Evolutionary conservation across 2,888 invertebrate genomes (phyloP).

Genomic region (Pristionchus arcanus): DNA sequence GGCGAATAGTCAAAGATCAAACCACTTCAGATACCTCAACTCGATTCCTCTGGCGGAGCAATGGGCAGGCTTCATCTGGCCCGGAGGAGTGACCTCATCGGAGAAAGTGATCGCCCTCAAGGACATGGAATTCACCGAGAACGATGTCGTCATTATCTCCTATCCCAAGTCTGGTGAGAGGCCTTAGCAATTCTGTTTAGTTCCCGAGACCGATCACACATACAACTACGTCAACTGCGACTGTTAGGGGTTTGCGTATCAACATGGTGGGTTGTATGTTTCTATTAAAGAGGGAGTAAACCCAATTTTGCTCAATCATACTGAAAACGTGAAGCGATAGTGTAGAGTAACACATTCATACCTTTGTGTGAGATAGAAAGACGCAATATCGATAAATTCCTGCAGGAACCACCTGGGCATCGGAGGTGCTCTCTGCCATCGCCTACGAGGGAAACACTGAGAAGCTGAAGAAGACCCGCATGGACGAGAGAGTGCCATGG

Average conservation of each 20-base stretch:
- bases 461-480: conserved; percentile 75
- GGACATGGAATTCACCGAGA: conserved; percentile 81
- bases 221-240: too few relatives aligned
- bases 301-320: too few relatives aligned
- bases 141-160: conserved; percentile 91
- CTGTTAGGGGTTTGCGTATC: not conserved
- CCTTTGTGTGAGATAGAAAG: too few relatives aligned
- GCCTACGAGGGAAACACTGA: conserved; percentile 79
- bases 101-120: conserved; percentile 58
- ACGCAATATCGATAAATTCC: too few relatives aligned
- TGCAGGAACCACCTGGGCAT: conserved; percentile 81
- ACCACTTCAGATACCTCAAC: conserved; percentile 58
- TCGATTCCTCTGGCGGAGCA: conserved; percentile 63
- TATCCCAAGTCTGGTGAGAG: conserved; percentile 91
- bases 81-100: conserved; percentile 73
- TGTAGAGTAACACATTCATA: too few relatives aligned
- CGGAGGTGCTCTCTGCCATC: conserved; percentile 80
- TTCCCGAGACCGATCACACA: too few relatives aligned
- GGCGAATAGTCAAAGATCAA: too few relatives aligned
- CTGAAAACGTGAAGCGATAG: too few relatives aligned
- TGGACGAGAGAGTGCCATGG: conserved; percentile 75
- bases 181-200: too few relatives aligned
- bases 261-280: too few relatives aligned
- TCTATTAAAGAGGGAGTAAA: too few relatives aligned
- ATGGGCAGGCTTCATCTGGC: conserved; percentile 70